Base-by-base conservation (phyloP, 2,797 vertebrate species). In the Malurus leucopterus region DNA sequence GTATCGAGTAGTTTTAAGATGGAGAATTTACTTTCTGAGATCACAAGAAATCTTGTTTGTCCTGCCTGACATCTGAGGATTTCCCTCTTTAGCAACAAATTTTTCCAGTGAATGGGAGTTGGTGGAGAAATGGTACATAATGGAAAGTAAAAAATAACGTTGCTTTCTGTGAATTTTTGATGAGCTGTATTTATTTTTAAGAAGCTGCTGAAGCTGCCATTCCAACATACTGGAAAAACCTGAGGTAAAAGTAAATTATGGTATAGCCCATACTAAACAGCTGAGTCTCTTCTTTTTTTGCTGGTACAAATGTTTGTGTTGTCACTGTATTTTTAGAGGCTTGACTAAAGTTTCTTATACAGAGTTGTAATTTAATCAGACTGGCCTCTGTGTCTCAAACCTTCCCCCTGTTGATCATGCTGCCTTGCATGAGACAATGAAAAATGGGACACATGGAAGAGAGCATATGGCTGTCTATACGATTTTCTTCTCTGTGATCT, bases 391-490 rank as follows among this genome's bases (percentile, higher is more conserved):
- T 44, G n/a, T 68, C 46, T 78, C 23, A 49, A 3, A 24, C 81
- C 29, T 63, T 63, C 6, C 19, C 4, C 3, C 3, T 14, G 4
- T 43, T 76, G 29, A 36, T 38, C 16, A 19, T 21, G 7, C 38
- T 53, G 51, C 32, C 11, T 79, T 72, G 27, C 18, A 2, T 1
- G 32, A 43, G 27, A 75, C 46, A 50, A 7, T 17, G 24, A 13
- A 82, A 82, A 89, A 49, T 15, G 13, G 26, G 6, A 34, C 6
- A 1, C 8, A 13, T 50, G 32, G 11, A 79, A 75, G 38, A 0
- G 6, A 51, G 0, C 9, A 11, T 9, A 1, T 50, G 34, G 46
- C 41, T 63, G 4, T 36, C 20, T 30, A 0, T 44, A 13, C 44
- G 36, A 41, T 58, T 70, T 70, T 63, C 22, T 70, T 80, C 13